These are phyloP conservation scores for Chelonia mydas DNA, from an alignment of 2,797 vertebrate genomes.

Conservation along the genomic window DNA sequence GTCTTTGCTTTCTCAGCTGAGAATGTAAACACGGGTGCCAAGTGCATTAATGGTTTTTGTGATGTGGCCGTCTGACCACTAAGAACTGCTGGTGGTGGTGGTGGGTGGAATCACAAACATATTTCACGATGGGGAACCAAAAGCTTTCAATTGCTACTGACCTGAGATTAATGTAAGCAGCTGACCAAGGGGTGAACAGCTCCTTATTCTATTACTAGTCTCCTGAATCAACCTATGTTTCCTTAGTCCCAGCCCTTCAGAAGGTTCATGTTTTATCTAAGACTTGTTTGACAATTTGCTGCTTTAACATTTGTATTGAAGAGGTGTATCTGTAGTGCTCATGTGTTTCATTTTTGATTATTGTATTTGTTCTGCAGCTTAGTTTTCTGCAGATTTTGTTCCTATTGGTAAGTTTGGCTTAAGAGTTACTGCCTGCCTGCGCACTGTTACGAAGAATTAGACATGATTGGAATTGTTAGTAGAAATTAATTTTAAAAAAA, in stretches of 20 bases:
- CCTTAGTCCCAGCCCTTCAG: background rate
- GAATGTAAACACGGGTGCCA: background rate
- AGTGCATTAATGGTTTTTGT: background rate
- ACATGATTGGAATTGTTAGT: background rate
- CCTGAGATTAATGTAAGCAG: background rate
- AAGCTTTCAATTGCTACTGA: rapidly evolving
- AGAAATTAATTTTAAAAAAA: background rate
- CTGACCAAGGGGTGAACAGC: background rate
- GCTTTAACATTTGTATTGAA: background rate
- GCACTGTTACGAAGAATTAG: background rate
- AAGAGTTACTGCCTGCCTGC: background rate
- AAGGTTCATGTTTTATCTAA: background rate
- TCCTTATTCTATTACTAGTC: background rate
- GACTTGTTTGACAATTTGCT: background rate
- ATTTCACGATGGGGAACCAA: background rate
- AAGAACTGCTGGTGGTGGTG: background rate
- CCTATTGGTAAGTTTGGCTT: slow-evolving; percentile 22
- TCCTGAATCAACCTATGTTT: background rate
- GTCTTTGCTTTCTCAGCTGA: background rate
- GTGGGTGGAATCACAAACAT: background rate
- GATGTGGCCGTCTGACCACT: background rate
- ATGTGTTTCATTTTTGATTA: background rate
- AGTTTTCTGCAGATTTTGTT: slow-evolving; percentile 9
- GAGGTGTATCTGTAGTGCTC: background rate
- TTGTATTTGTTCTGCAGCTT: slow-evolving; percentile 23